Evolutionary conservation across 30 jellyfish, hydroid and myxozoan species (phyloP).

Genomic region (Cassiopea xamachana): DNA sequence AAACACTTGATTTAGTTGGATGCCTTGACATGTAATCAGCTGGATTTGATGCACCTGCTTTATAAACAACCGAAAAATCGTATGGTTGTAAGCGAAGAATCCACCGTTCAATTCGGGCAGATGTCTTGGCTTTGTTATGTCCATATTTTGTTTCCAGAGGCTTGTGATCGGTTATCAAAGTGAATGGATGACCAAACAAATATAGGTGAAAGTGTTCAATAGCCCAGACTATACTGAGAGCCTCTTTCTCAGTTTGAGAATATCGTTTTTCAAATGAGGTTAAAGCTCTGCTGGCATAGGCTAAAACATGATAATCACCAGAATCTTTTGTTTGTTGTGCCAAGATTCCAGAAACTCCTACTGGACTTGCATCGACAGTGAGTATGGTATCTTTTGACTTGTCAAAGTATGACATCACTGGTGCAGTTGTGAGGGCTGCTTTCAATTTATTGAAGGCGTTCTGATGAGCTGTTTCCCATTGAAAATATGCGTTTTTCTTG

Average conservation of each 20-base stretch:
- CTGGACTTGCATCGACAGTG: slow-evolving; percentile 41
- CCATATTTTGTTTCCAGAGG: slow-evolving; percentile 38
- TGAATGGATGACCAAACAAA: slow-evolving; percentile 30
- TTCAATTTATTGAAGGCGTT: slow-evolving; percentile 12
- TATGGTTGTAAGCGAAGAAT: slow-evolving; percentile 37
- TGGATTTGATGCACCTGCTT: slow-evolving; percentile 36
- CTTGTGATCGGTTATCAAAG: slow-evolving; percentile 48
- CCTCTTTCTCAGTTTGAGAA: slow-evolving; percentile 48
- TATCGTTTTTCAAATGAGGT: slow-evolving; percentile 36
- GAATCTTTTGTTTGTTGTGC: slow-evolving; percentile 20
- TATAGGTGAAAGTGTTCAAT: slow-evolving; percentile 24
- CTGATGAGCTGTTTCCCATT: slow-evolving; percentile 24
- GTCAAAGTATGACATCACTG: slow-evolving; percentile 44
- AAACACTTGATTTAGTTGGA: slow-evolving; percentile 22
- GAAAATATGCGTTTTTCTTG: slow-evolving; percentile 21
- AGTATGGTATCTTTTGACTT: slow-evolving; percentile 21
- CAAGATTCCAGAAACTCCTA: slow-evolving; percentile 43
- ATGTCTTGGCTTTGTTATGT: slow-evolving; percentile 16
- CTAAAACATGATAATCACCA: slow-evolving; percentile 1
- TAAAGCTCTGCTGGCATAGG: slow-evolving; percentile 32
- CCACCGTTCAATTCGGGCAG: slow-evolving; percentile 59
- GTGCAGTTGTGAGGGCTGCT: slow-evolving; percentile 39
- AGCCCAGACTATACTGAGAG: slow-evolving; percentile 46
- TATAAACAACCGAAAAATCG: slow-evolving; percentile 4
- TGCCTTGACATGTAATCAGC: slow-evolving; percentile 44